A percentile compares a stretch with the other conserved stretches of the same genome.
Evolutionary conservation across 2,888 invertebrate genomes (phyloP).

Genomic region (Patella caerulea): DNA sequence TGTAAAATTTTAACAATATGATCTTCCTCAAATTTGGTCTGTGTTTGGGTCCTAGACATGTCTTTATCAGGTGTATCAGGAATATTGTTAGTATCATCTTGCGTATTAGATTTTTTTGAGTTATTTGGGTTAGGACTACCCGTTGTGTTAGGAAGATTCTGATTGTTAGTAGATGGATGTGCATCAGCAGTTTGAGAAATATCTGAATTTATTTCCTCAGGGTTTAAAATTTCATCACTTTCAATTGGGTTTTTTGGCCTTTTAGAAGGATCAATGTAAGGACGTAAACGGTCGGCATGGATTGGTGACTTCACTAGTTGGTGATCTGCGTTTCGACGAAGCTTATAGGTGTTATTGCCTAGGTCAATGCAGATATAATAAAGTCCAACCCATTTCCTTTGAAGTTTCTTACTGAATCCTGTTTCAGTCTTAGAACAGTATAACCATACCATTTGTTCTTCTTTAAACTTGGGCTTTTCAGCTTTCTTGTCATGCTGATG

Average conservation of each 20-base stretch:
- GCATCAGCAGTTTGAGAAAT: too few species aligned
- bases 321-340: neutral
- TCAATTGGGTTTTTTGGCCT: neutral
- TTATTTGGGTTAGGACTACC: too few species aligned
- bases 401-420: slow-evolving; percentile 29
- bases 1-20: too few species aligned
- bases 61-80: too few species aligned
- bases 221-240: too few species aligned
- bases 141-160: too few species aligned
- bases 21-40: too few species aligned
- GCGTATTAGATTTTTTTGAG: too few species aligned
- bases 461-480: slow-evolving; percentile 7
- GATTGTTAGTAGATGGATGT: too few species aligned
- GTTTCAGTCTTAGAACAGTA: slow-evolving; percentile 18
- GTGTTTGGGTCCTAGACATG: too few species aligned
- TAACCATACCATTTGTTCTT: slow-evolving; percentile 17
- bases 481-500: slow-evolving; percentile 15
- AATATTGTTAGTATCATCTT: too few species aligned
- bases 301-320: slow-evolving; percentile 19
- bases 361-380: slow-evolving; percentile 23
- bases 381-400: slow-evolving; percentile 17
- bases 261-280: slow-evolving; percentile 3
- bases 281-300: slow-evolving; percentile 25
- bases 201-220: too few species aligned
- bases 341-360: slow-evolving; percentile 27